phyloP scores from a whole-genome alignment of 1,140 invertebrate species.

The Littorina saxatilis region DNA sequence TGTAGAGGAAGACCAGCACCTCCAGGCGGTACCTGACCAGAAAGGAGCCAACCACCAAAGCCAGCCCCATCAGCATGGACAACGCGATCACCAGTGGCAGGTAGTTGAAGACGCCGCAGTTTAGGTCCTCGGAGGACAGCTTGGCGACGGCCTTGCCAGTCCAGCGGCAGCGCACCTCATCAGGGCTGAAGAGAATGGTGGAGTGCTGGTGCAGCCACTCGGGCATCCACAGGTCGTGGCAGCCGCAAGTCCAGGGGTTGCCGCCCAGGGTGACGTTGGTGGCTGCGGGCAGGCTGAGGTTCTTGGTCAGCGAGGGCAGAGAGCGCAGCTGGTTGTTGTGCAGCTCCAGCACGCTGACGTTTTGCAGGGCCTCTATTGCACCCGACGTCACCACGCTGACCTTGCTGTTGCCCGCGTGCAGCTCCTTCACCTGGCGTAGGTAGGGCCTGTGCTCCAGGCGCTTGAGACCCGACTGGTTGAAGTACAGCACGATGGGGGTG shows the following conservation, averaged over 20 bases:
- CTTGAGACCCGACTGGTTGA: conserved; percentile 36
- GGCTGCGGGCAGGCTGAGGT: conserved; percentile 37
- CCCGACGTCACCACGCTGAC: conserved; percentile 32
- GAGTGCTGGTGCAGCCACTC: conserved; percentile 38
- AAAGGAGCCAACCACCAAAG: conserved; percentile 18
- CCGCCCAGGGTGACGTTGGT: conserved; percentile 43
- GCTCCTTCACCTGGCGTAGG: conserved; percentile 29
- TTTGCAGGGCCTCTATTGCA: conserved; percentile 42
- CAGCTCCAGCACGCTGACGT: conserved; percentile 40
- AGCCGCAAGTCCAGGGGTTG: conserved; percentile 48
- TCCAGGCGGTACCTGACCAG: conserved; percentile 42
- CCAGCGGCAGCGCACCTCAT: conserved; percentile 37
- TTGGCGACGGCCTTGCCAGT: conserved; percentile 33
- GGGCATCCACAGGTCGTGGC: conserved; percentile 45
- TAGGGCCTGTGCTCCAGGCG: conserved; percentile 40
- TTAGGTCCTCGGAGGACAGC: conserved; percentile 33
- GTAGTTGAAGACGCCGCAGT: conserved; percentile 32
- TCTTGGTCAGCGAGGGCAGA: conserved; percentile 34
- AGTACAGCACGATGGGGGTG: conserved; percentile 12
- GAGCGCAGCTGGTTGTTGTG: conserved; percentile 45
- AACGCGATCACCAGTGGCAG: conserved; percentile 27
- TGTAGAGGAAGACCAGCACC: conserved; percentile 43
- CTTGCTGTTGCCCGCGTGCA: conserved; percentile 33
- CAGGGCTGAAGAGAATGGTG: conserved; percentile 9
- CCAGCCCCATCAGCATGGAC: conserved; percentile 33